Base-by-base conservation (phyloP, 2,888 invertebrate genomes). In the Xanthorhoe designata region DNA sequence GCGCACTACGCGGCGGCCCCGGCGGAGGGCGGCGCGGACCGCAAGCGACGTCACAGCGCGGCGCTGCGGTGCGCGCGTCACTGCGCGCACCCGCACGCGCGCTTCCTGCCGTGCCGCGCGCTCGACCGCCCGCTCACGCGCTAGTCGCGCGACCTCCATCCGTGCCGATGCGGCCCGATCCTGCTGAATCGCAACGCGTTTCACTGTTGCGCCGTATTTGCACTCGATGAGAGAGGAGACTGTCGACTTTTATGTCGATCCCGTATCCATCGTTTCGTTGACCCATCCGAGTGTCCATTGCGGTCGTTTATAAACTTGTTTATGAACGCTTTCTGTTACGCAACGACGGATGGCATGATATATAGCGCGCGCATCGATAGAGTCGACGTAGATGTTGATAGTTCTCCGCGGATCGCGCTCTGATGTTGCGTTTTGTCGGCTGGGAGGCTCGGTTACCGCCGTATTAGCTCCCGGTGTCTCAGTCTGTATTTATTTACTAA, bases 21-120 rank as follows among this genome's bases (percentile, higher is more conserved):
- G 64, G 63, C 68, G 74, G 57, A 66, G 63, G 35, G 76, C 75
- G 71, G 85, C 72, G 89, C 88, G 67, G 94, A 94, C 85, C 94
- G 95, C 78, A 95, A 95, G 87, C 94, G 95, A 63, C 94, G 95
- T 8, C 95, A 95, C 87, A 84, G 94, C 82, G 87, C 89, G 72
- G 88, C 90, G 75, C 84, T 86, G 81, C 87, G 88, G 64, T 81
- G 83, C 74, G 82, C 81, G 72, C 78, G 77, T 47, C 76, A 76
- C 71, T 85, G 84, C 78, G 70, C 78, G 69, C 91, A 88, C 82
- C 91, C 92, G 82, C 91, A 90, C 87, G 92, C 89, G 80, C 92
- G 87, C 86, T 94, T 92, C 85, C 91, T 94, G 88, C 87, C 93
- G 84, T 88, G 94, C 91, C 85, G 92, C 82, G 76, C 83, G 73